A percentile compares a stretch with the other conserved stretches of the same genome.
Conservation (phyloP, 2,797 vertebrate genomes). For the Ciconia nigra region DNA sequence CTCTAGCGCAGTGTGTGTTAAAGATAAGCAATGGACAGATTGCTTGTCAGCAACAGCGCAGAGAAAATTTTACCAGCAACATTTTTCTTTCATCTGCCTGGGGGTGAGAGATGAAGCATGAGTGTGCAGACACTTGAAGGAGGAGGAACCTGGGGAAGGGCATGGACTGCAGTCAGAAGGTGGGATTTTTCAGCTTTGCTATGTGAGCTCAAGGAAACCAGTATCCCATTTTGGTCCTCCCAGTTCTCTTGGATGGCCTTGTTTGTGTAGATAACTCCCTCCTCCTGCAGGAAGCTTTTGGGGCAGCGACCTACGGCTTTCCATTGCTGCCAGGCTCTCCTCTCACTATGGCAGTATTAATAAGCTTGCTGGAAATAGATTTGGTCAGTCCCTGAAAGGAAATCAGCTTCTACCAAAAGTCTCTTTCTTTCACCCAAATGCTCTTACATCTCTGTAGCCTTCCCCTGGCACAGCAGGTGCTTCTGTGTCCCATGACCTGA, state of each 20-base stretch:
- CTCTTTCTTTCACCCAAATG: background rate
- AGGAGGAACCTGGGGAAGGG: background rate
- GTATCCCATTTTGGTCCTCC: background rate
- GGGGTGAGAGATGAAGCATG: background rate
- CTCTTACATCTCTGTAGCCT: background rate
- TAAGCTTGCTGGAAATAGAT: background rate
- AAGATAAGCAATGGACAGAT: background rate
- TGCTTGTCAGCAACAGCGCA: background rate
- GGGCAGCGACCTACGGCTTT: background rate
- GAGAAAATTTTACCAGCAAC: background rate
- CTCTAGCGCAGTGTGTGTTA: background rate
- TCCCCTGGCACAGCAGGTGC: background rate
- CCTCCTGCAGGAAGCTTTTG: background rate
- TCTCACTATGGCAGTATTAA: background rate
- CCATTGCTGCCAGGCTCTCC: background rate
- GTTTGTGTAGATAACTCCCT: background rate
- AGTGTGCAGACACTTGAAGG: background rate
- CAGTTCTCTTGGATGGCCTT: background rate
- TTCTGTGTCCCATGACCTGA: background rate
- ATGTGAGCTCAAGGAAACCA: background rate
- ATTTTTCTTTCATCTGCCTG: background rate
- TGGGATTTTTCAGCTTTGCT: background rate
- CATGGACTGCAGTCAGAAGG: rapidly evolving
- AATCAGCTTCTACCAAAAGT: background rate
- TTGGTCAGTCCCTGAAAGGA: background rate